Base-by-base conservation (phyloP, 1,140 invertebrate genomes). In the Subanguina moxae region DNA sequence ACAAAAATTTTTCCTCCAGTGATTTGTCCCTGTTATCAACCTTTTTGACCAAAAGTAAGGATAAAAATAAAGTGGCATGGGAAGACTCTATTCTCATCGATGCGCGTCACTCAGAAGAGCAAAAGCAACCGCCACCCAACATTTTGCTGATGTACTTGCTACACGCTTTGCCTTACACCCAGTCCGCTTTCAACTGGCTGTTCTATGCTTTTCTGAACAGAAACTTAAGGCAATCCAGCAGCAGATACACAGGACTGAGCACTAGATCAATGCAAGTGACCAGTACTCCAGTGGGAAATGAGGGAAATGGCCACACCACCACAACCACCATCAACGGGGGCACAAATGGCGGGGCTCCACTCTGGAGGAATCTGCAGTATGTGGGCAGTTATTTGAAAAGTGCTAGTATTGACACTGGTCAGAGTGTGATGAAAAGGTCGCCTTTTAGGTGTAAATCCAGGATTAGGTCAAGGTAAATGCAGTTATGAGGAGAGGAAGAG, bases 131-230 rank as follows among this genome's bases (percentile, higher is more conserved):
- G 32, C 32, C 32, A 5, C 32, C 32, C 11, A 38, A 38, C 8
- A 74, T 69, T 23, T 57, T 78, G n/a, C 52, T 76, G 21, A 70
- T 80, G 63, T 79, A 79, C 57, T 23, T 79, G 21, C 32, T 80
- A 1, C 77, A 79, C 43, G 66, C 78, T 7, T 58, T 79, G 8
- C 78, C 77, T 3, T 79, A 80, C 58, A 64, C 77, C 0, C 78
- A 80, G 62, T 75, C 70, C 59, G 78, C 78, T 19, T 80, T 80
- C 67, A 80, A 80, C 67, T 80, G 78, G 78, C 77, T 80, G 25
- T 80, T 80, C 64, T 80, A 80, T 68, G 79, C 78, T 42, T 80
- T 80, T 65, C 68, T 80, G 38, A 80, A 80, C 58, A 66, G 74
- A 27, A 80, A 80, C 64, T 57, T 80, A 38, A 71, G 78, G 19